A percentile compares a stretch with the other conserved stretches of the same genome.
Evolutionary conservation across 2,113 vertebrate genomes (phyloP).

Genomic region (Brachypteracias leptosomus): DNA sequence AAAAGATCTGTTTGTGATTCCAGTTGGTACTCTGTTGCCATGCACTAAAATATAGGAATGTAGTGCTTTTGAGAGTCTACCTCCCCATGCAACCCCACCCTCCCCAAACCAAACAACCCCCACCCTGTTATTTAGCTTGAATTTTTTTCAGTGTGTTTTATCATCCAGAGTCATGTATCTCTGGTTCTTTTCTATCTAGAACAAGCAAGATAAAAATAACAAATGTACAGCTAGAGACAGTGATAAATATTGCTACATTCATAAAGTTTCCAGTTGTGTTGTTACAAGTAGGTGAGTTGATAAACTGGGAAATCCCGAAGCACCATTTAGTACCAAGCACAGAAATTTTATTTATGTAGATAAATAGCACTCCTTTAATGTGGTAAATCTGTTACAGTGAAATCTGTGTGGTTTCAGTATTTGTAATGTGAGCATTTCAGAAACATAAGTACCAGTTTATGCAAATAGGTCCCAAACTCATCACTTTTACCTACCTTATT

Average conservation of each 20-base stretch:
- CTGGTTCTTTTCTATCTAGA: background rate
- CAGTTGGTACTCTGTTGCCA: background rate
- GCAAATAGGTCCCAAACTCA: conserved; percentile 53
- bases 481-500: conserved; percentile 44
- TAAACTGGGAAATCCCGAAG: conserved; percentile 21
- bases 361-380: conserved; percentile 17
- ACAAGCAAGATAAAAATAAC: background rate
- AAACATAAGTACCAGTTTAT: conserved; percentile 15
- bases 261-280: background rate
- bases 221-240: background rate
- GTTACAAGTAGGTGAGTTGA: background rate
- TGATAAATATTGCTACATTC: background rate
- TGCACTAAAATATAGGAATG: background rate
- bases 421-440: conserved; percentile 26
- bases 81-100: fast-evolving
- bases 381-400: background rate
- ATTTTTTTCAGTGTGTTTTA: background rate
- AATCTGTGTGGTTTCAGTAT: background rate
- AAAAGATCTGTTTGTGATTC: background rate
- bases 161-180: background rate
- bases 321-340: background rate
- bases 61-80: background rate
- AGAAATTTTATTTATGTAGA: conserved; percentile 36
- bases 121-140: background rate
- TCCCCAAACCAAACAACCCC: background rate